These are phyloP conservation scores for Eupleurogrammus muticus DNA, from an alignment of 2,797 vertebrate genomes.

Conservation along the genomic window DNA sequence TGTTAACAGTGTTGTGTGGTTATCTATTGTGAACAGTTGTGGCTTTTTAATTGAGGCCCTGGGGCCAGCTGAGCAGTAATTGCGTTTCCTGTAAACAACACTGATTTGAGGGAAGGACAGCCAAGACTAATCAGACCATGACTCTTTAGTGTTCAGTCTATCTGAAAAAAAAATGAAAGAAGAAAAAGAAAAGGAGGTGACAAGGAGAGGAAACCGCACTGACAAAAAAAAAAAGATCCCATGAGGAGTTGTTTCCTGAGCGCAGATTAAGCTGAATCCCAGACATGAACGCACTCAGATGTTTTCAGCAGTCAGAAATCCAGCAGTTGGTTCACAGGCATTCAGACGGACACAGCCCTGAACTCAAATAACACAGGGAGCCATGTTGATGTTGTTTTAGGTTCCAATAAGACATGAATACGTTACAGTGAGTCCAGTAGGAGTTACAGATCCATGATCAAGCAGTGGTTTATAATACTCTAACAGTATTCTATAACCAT, in stretches of 20 bases:
- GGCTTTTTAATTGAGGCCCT: conserved; percentile 37
- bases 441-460: neutral
- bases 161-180: conserved; percentile 20
- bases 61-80: conserved; percentile 30
- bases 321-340: conserved; percentile 10
- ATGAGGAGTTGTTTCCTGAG: conserved; percentile 67
- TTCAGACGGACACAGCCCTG: neutral
- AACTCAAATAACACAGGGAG: neutral
- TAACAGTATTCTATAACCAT: neutral
- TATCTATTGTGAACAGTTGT: neutral
- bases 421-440: too few species aligned
- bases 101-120: conserved; percentile 33
- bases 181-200: conserved; percentile 29
- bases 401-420: neutral
- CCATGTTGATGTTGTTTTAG: neutral
- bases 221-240: conserved; percentile 34
- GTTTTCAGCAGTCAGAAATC: conserved; percentile 31
- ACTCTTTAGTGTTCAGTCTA: conserved; percentile 16
- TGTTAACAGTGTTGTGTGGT: too few species aligned
- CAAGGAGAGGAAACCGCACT: conserved; percentile 35
- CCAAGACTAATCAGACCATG: conserved; percentile 50
- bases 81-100: conserved; percentile 42
- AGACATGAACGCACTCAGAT: conserved; percentile 46
- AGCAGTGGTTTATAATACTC: neutral
- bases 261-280: conserved; percentile 60